Base-by-base conservation (phyloP, 2,888 invertebrate species). In the Pseudanteris insignis region DNA sequence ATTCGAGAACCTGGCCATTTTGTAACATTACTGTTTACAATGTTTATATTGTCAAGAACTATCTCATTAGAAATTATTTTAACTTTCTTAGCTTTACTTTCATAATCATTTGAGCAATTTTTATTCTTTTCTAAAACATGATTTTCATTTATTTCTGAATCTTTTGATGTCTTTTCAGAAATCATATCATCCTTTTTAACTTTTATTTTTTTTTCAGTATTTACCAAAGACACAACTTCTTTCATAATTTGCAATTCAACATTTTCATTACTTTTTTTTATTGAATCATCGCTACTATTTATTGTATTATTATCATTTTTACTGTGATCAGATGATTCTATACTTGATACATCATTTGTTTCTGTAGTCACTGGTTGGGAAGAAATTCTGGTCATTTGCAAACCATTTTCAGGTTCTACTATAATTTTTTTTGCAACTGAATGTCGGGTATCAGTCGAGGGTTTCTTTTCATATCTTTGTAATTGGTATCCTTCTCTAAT, bases 401-500 rank as follows among this genome's bases (percentile, higher is more conserved):
- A 54, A 2, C 79, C 77, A 50, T 73, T 72, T 41, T 71, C 71
- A 11, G 78, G 75, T 54, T 76, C 70, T 14, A 76, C 68, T 9
- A 79, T 74, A 2, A 76, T 70, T 69, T 75, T 77, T 48, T 75
- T 77, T 15, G 70, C 71, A 6, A 43, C 26, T 2, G 13, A 30
- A 28, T 75, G 73, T 7, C 70, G 51, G 2, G 29, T 51, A 15
- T 68, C 64, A 40, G 25, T 28, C 4, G 26, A 51, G 15, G 61
- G 63, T 54, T 65, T 71, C 51, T 48, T 65, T 6, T 18, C 44
- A 69, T 84, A 84, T 67, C 84, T 81, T 50, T 84, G 81, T 18
- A 87, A 78, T 75, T 81, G 83, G 64, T 85, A 86, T 1, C 87
- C 87, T 26, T 83, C 70, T 67, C 84, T 82, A 51, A 84, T 82